These are phyloP conservation scores for Pomatostomus ruficeps DNA, from an alignment of 2,113 vertebrate species.

Conservation along the genomic window DNA sequence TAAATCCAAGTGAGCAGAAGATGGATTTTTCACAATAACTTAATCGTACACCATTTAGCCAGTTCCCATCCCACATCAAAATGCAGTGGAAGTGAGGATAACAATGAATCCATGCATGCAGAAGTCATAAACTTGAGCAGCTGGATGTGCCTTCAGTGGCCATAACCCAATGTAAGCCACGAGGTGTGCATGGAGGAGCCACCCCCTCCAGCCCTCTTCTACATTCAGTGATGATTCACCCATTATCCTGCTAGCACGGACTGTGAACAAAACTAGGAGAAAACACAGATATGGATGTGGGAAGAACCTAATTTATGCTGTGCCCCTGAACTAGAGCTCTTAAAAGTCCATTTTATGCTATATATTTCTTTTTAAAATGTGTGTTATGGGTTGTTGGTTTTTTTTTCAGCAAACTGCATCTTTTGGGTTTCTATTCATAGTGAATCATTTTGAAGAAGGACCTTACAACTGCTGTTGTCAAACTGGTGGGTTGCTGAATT, in stretches of 20 bases:
- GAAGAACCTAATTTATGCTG: neutral
- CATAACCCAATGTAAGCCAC: neutral
- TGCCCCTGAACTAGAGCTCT: neutral
- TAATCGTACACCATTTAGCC: neutral
- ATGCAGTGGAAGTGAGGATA: neutral
- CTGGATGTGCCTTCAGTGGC: neutral
- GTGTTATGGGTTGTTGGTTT: neutral
- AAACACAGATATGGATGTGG: neutral
- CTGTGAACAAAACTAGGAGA: neutral
- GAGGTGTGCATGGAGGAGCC: neutral
- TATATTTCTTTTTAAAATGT: neutral
- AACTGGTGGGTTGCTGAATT: neutral
- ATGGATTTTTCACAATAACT: neutral
- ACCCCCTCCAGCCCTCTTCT: neutral
- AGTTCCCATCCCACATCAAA: neutral
- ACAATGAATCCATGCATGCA: neutral
- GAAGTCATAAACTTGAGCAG: accelerated
- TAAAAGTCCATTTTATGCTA: neutral
- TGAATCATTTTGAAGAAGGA: neutral
- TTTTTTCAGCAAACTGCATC: neutral
- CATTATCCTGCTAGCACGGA: neutral
- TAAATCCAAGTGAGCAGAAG: neutral
- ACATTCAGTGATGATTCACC: neutral
- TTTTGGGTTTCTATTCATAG: neutral
- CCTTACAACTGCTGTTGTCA: neutral